Evolutionary conservation across 1,140 invertebrate species (phyloP), one percentile per base, ranked within the genome.

Genomic region (Heliconius hermathena): DNA sequence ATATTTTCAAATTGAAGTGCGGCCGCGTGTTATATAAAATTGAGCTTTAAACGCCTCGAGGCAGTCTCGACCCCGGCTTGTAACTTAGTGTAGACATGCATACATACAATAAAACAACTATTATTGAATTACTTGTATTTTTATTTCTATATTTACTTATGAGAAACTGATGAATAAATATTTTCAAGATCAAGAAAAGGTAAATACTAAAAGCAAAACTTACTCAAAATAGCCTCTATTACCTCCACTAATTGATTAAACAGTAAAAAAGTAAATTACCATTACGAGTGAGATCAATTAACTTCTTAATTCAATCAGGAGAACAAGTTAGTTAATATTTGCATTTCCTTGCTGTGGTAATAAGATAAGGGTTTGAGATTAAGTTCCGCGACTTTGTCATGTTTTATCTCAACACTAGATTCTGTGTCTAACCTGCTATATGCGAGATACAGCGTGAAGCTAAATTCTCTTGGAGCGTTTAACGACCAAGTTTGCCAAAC

Each of bases 61-160:
- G 81, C 83, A 75, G 60, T 77, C 75, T 78, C 66, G 29, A 74
- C 80, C 76, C 74, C 73, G 82, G 85, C 82, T 83, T 85, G 77
- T 82, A 82, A 79, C 77, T 79, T 85, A 86, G 82, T 71, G 78
- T 87, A 85, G 83, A 78, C 81, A 60, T 83, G 83, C 82, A 86
- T 83, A 84, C 83, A 86, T 80, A 87, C 82, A 85, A 82, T 86
- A 83, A 86, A 82, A 86, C 82, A 29, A 71, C 81, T 84, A 85
- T 84, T 87, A 83, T 81, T 72, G 73, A 84, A 84, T 77, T 54
- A 38, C 76, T 71, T 22, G 13, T 38, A 16, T 29, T 81, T 79
- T 78, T 78, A 73, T 83, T 81, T 66, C 0, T 29, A 9, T 46
- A 4, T 46, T 46, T 1, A 46, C 41, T 46, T 16, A 4, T 46